Base-by-base conservation (phyloP, 35 echinoderm and acorn worm genomes). In the Patiria miniata region DNA sequence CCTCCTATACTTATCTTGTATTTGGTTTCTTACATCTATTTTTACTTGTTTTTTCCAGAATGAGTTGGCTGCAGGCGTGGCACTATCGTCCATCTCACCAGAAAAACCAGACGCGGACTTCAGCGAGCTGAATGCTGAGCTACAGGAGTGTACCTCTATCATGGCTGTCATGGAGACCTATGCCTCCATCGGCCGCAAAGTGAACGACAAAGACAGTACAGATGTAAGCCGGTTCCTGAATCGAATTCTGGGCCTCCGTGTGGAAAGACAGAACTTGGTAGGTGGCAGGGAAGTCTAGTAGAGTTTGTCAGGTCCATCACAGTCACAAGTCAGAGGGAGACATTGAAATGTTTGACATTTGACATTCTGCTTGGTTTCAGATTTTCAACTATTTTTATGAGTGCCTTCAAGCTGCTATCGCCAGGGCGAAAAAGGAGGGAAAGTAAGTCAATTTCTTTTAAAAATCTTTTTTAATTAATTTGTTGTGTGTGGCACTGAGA, bases 381-480 rank as follows among this genome's bases (percentile, higher is more conserved):
- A 97, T 97, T 61, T 97, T 97, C 59, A 92, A 82, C 79, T 97
- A 91, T 36, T 97, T 97, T 58, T 88, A 80, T 56, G 95, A 90
- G 56, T 87, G 80, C 52, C 60, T 97, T 1, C 91, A 97, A 85
- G 79, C 87, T 38, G 39, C 39, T 17, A 91, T 97, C 33, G 88
- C 91, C 36, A 87, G 84, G 12, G 91, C 95, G 16, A 90, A 93
- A 77, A 97, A 97, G 76, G 95, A 97, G 85, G 95, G 95, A 51
- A 93, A 77, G 95, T 97, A 88, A 92, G 86, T 81, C 30, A 47
- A 47, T 47, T 47, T 4, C 42, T 6, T 47, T 47, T 47, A 12
- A n/a, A n/a, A n/a, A n/a, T n/a, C n/a, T n/a, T n/a, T n/a, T n/a
- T n/a, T n/a, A n/a, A n/a, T n/a, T n/a, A n/a, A n/a, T n/a, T n/a